Conservation (phyloP, 30 jellyfish, hydroid and myxozoan species). For the Hydractinia echinata region DNA sequence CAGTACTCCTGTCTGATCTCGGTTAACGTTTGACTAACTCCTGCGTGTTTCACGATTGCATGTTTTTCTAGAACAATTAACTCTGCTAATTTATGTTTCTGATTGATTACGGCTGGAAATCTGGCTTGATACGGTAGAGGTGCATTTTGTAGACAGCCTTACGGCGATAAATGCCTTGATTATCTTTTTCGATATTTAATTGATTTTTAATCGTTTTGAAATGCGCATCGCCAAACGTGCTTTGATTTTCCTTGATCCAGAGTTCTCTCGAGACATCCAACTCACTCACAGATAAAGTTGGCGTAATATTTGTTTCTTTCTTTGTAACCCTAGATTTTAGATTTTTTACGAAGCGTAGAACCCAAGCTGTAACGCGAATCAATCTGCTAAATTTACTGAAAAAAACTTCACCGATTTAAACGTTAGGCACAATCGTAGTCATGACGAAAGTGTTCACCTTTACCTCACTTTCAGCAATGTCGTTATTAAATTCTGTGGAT, state of each 20-base stretch:
- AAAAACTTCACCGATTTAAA: background rate
- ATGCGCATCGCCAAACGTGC: background rate
- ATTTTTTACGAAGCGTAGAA: background rate
- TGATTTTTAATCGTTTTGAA: background rate
- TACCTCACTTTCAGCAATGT: no score
- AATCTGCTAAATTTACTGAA: background rate
- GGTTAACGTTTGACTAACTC: background rate
- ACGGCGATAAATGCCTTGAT: background rate
- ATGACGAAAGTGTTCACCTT: no score
- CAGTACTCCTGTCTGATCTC: background rate
- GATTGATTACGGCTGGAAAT: background rate
- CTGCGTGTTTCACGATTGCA: background rate
- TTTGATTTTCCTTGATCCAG: background rate
- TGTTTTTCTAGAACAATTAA: background rate
- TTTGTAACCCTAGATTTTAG: background rate
- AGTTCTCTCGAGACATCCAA: background rate
- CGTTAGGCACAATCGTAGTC: no score
- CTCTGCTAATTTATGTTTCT: background rate
- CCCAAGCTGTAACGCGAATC: background rate
- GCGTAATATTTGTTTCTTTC: background rate
- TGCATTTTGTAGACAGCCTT: background rate
- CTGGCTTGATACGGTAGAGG: background rate
- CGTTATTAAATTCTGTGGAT: no score
- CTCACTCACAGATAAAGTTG: background rate
- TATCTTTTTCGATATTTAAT: background rate